phyloP scores from a whole-genome alignment of 2,888 invertebrate genomes.

The Notocelia uddmanniana region DNA sequence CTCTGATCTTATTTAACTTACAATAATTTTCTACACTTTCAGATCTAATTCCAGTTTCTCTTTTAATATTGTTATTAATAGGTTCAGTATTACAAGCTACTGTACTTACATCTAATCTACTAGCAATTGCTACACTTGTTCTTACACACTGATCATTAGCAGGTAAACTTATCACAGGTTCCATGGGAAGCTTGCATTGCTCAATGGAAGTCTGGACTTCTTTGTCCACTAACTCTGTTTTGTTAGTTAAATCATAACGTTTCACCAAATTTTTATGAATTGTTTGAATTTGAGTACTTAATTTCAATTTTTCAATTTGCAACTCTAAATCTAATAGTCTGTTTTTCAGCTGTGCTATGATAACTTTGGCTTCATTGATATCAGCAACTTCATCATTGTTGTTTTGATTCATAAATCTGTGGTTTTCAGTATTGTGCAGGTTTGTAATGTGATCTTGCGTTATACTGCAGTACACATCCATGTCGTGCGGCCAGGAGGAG shows the following conservation, averaged over 20 bases:
- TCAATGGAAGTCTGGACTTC: slow-evolving; percentile 72
- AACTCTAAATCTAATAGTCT: slow-evolving; percentile 74
- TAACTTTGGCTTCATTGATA: slow-evolving; percentile 71
- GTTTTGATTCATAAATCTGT: slow-evolving; percentile 65
- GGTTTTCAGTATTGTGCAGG: slow-evolving; percentile 62
- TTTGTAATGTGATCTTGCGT: slow-evolving; percentile 60
- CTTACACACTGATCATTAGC: slow-evolving; percentile 72
- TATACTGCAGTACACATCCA: slow-evolving; percentile 59
- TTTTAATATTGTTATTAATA: slow-evolving; percentile 60
- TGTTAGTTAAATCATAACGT: slow-evolving; percentile 54
- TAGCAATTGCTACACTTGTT: slow-evolving; percentile 75
- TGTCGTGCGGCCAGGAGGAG: slow-evolving; percentile 90
- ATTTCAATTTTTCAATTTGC: slow-evolving; percentile 74
- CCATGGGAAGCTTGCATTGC: slow-evolving; percentile 65
- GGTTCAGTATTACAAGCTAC: slow-evolving; percentile 67
- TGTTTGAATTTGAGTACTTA: slow-evolving; percentile 69
- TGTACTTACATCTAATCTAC: slow-evolving; percentile 73
- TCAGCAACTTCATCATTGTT: slow-evolving; percentile 76
- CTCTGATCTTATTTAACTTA: slow-evolving; percentile 83
- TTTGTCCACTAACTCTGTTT: slow-evolving; percentile 65
- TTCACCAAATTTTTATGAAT: slow-evolving; percentile 72
- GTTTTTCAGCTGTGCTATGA: slow-evolving; percentile 71
- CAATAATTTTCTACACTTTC: slow-evolving; percentile 83
- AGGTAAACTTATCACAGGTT: slow-evolving; percentile 79
- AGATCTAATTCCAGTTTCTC: slow-evolving; percentile 76